Percentiles rank a stretch among this genome's conserved stretches.
phyloP scores from a whole-genome alignment of 2,113 vertebrate genomes.

The Hyperopisus bebe region DNA sequence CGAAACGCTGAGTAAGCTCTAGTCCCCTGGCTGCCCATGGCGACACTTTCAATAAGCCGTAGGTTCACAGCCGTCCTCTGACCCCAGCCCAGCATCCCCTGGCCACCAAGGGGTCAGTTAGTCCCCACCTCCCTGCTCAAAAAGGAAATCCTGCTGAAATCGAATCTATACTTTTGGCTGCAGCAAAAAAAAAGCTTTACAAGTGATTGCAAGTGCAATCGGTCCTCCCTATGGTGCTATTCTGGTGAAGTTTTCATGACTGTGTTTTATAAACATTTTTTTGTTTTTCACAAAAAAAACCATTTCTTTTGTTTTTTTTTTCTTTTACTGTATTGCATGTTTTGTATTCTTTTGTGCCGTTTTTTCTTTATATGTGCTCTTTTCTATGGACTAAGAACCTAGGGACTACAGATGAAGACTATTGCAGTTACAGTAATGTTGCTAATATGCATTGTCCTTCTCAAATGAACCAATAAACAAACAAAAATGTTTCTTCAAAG shows the following conservation, averaged over 20 bases:
- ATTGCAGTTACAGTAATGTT: not conserved
- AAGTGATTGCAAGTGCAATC: not conserved
- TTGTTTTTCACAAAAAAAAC: not conserved
- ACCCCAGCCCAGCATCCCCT: not conserved
- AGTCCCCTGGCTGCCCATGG: not conserved
- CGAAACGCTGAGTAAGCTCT: not conserved
- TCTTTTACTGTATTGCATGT: not conserved
- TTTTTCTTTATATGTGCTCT: not conserved
- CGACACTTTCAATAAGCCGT: constrained; percentile 3
- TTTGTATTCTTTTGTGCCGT: not conserved
- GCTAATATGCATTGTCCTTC: not conserved
- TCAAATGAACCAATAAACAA: not conserved
- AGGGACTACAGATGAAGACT: not conserved
- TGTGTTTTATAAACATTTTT: not conserved
- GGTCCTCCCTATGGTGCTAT: not conserved
- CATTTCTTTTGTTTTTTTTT: not conserved
- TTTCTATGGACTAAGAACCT: not conserved
- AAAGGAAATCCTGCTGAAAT: not conserved
- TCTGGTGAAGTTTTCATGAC: not conserved
- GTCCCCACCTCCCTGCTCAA: not conserved
- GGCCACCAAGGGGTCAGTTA: not conserved
- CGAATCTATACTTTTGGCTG: not conserved
- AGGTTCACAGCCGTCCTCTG: not conserved
- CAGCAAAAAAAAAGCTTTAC: not conserved
- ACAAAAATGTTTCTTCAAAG: not conserved